Base-by-base conservation (phyloP, 1,140 invertebrate genomes). In the Hyphantria cunea region DNA sequence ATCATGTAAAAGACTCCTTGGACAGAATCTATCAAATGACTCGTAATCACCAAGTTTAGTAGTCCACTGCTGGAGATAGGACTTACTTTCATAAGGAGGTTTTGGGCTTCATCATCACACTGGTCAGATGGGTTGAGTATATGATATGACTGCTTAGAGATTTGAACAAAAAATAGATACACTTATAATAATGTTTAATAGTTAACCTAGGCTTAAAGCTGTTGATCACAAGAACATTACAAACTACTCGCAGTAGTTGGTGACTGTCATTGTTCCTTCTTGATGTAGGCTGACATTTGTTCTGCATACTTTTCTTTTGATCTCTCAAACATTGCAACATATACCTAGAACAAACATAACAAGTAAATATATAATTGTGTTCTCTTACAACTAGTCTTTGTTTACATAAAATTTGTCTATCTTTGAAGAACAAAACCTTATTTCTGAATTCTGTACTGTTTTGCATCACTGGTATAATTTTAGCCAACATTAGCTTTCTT, bases 241-340 rank as follows among this genome's bases (percentile, higher is more conserved):
- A 56, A 70, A 60, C 66, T 82, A 78, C 15, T 66, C 5, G n/a
- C n/a, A n/a, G n/a, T n/a, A 45, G 14, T 58, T 17, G 11, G 33
- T 39, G 44, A 64, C 39, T 78, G 74, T 85, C 81, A 86, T 81
- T 90, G 88, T 71, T 91, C 89, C 55, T 90, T 91, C 58, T 89
- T 91, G 50, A 86, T 93, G 68, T 93, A 93, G 59, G 92, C 92
- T 51, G 92, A 90, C 94, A 95, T 95, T 91, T 96, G 94, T 61
- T 93, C 94, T 50, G 93, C 93, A 88, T 95, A 96, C 76, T 95
- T 95, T 78, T 95, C 94, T 81, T 95, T 96, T 51, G 95, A 95
- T 75, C 94, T 92, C 82, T 95, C 94, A 75, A 95, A 96, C 94
- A 95, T 95, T 58, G 95, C 94, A 51, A 95, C 95, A 89, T 96